phyloP scores from a whole-genome alignment of 2,113 vertebrate species.

The Anseranas semipalmata region DNA sequence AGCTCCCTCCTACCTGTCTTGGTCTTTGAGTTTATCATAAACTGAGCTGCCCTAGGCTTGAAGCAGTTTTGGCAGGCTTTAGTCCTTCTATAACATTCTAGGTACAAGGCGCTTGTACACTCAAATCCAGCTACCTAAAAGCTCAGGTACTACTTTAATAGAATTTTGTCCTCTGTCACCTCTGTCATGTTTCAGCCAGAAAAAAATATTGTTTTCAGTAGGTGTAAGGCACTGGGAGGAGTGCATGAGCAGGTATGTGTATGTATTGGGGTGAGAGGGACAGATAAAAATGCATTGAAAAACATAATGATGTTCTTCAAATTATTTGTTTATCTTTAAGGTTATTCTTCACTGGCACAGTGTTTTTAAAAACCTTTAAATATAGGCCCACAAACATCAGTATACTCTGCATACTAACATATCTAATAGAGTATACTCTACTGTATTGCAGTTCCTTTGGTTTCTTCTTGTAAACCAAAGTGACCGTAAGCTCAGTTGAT shows the following conservation, averaged over 20 bases:
- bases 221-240: not conserved
- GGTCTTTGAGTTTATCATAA: not conserved
- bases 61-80: not conserved
- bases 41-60: not conserved
- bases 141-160: not conserved
- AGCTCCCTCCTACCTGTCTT: not conserved
- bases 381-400: not conserved
- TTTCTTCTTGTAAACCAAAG: not conserved
- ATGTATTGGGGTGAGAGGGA: not conserved
- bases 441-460: not conserved
- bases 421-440: not conserved
- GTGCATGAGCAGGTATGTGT: not conserved
- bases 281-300: not conserved
- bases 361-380: not conserved
- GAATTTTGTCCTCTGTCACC: not conserved
- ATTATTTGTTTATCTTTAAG: not conserved
- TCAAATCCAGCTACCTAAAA: not conserved
- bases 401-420: not conserved
- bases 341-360: not conserved
- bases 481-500: not conserved
- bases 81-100: not conserved
- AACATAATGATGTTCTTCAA: not conserved
- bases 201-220: not conserved
- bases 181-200: not conserved
- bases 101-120: not conserved